Conservation (phyloP, 1,140 invertebrate genomes). For the Cylas formicarius region DNA sequence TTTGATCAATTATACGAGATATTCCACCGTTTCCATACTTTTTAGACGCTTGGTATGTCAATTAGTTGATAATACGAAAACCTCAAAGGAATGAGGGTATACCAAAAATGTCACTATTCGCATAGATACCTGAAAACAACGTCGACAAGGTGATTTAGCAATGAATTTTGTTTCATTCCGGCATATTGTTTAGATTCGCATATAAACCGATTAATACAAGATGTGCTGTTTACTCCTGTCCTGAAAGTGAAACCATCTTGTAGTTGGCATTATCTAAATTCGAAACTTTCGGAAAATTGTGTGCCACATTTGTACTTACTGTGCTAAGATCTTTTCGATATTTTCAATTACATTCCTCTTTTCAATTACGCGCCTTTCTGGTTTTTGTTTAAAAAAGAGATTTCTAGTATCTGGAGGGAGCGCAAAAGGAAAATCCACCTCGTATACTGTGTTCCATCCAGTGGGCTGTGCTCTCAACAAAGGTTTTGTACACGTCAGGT, state of each 20-base stretch:
- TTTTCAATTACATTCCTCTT: conserved; percentile 18
- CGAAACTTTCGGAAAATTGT: not conserved
- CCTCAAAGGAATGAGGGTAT: too few relatives aligned
- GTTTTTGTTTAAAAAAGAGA: conserved; percentile 16
- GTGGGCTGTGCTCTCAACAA: conserved; percentile 28
- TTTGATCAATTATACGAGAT: too few relatives aligned
- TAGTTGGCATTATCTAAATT: conserved; percentile 1
- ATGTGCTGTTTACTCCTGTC: conserved; percentile 55
- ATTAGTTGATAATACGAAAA: too few relatives aligned
- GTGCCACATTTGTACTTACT: conserved; percentile 11
- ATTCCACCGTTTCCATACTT: too few relatives aligned
- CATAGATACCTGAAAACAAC: conserved; percentile 60
- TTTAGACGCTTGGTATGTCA: too few relatives aligned
- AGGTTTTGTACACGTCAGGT: conserved; percentile 25
- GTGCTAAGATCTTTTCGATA: conserved; percentile 15
- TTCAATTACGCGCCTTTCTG: conserved; percentile 21
- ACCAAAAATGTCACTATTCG: too few relatives aligned
- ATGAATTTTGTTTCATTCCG: conserved; percentile 51
- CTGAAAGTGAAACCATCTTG: conserved; percentile 35
- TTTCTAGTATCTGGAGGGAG: conserved; percentile 24
- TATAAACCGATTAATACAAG: conserved; percentile 58
- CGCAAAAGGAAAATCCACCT: conserved; percentile 32
- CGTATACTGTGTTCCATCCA: conserved; percentile 26
- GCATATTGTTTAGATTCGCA: conserved; percentile 57
- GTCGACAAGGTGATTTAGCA: conserved; percentile 59